Evolutionary conservation across 2,113 vertebrate species (phyloP).

Genomic region (Mobula birostris): DNA sequence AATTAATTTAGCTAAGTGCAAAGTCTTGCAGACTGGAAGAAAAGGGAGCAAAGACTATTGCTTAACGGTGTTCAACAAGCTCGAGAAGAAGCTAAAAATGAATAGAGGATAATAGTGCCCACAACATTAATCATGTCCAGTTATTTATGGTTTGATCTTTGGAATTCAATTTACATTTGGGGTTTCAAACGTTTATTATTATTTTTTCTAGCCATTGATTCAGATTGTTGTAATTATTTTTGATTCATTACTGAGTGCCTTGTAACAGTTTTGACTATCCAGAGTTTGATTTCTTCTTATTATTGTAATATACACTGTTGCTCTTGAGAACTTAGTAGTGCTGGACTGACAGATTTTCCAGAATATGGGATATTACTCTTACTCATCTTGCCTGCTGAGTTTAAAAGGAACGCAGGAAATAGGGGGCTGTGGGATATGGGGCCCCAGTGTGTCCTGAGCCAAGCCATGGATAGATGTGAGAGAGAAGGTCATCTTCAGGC

Average conservation of each 20-base stretch:
- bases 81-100: not conserved
- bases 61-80: not conserved
- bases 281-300: not conserved
- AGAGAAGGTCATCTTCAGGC: no score
- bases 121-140: not conserved
- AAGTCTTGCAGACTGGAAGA: not conserved
- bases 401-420: no score
- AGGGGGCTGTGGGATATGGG: no score
- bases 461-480: no score
- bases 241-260: not conserved
- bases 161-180: not conserved
- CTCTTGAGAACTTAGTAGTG: no score
- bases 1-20: not conserved
- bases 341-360: no score
- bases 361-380: no score
- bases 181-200: not conserved
- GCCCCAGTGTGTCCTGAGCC: no score
- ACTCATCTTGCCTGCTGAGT: no score
- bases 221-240: not conserved
- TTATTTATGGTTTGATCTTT: not conserved
- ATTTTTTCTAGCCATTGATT: not conserved
- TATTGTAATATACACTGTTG: not conserved
- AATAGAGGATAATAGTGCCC: not conserved
- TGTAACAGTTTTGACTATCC: not conserved
- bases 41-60: not conserved